A percentile compares a stretch with the other conserved stretches of the same genome.
phyloP scores from a whole-genome alignment of 2,888 invertebrate genomes.

The Limnephilus auricula region DNA sequence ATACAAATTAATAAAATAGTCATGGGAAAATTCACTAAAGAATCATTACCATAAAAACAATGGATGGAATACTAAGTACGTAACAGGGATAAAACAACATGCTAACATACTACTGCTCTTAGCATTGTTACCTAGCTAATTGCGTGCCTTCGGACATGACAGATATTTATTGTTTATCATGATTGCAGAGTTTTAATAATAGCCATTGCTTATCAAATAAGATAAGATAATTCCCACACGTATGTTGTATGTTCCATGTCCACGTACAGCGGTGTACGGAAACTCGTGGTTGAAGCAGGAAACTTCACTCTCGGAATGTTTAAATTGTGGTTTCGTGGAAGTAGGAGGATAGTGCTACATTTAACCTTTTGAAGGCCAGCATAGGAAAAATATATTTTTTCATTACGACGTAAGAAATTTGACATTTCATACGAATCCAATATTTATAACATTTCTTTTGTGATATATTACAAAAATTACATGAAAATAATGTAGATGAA shows the following conservation, averaged over 20 bases:
- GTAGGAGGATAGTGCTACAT: not conserved
- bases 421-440: too few species aligned
- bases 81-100: not conserved
- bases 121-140: not conserved
- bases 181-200: not conserved
- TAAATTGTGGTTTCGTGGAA: not conserved
- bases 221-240: not conserved
- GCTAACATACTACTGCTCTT: not conserved
- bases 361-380: too few species aligned
- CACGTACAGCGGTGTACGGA: too few species aligned
- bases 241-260: not conserved
- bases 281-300: not conserved
- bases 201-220: not conserved
- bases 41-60: not conserved
- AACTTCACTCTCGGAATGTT: not conserved
- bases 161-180: not conserved
- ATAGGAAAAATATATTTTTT: too few species aligned
- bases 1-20: not conserved
- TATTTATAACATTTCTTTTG: too few species aligned
- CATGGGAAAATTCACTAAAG: not conserved
- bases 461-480: too few species aligned
- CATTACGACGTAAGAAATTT: too few species aligned
- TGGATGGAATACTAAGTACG: not conserved
- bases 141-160: not conserved
- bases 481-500: too few species aligned